Evolutionary conservation across 1,140 invertebrate species (phyloP), one percentile per base, ranked within the genome.

Genomic region (Drosophila azteca): DNA sequence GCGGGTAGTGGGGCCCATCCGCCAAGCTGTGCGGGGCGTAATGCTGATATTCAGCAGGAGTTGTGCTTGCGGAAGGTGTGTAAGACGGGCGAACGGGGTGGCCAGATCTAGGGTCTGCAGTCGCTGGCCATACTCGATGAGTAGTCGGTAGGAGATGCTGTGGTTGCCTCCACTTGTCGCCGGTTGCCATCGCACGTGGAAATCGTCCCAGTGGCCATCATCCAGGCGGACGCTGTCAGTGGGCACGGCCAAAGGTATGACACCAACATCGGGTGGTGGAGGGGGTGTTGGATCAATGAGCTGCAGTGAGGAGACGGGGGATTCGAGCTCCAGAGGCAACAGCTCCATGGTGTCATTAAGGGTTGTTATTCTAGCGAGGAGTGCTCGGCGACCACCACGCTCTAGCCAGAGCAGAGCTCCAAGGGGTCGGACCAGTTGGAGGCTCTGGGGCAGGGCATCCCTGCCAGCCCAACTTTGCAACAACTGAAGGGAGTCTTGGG

Each of bases 21-120:
- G 95, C 97, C 97, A 98, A 74, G 95, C 95, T 0, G 97, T 97
- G 72, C 95, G 95, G 0, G 97, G 95, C 53, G 95, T 94, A 2
- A 98, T 93, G 1, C 94, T 94, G 4, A 97, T 93, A 39, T 94
- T 94, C 6, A 97, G 77, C 7, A 92, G 85, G 1, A 95, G 94
- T 88, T 95, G 96, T 0, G 96, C 95, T 6, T 93, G 79, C 53
- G 96, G 92, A 15, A 79, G 93, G 7, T 92, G 91, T 48, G 82
- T 89, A 6, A 90, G 68, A 0, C 85, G 68, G 6, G 82, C 69
- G 3, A 78, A 84, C 0, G 85, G 72, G 4, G 80, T 83, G 55
- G 22, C 60, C 13, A 84, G 52, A 9, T 85, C 76, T 2, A 77
- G 60, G 11, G 69, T 76, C 6, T 79, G 57, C n/a, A 76, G 3